Conservation (phyloP, 2,888 invertebrate species). For the Lepidocyrtoides sp. region DNA sequence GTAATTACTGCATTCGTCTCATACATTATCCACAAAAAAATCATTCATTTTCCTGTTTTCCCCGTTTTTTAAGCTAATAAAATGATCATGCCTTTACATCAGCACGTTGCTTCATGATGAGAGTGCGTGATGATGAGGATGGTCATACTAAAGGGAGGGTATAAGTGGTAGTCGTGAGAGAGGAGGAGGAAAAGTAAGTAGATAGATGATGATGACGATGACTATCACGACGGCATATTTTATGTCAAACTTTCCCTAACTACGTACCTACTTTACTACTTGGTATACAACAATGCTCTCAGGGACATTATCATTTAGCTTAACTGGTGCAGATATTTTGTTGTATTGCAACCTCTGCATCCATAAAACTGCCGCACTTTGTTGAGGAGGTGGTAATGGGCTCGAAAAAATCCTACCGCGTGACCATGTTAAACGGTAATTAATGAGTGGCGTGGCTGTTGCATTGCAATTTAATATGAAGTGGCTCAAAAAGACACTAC, state of each 20-base stretch:
- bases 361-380: no score
- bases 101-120: not conserved
- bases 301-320: not conserved
- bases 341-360: not conserved
- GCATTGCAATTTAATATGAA: no score
- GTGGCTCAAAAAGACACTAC: no score
- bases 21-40: slow-evolving; percentile 76
- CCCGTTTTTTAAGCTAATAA: slow-evolving; percentile 29
- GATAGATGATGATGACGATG: not conserved
- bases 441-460: slow-evolving; percentile 63
- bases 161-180: no score
- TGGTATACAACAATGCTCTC: slow-evolving; percentile 1
- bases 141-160: no score
- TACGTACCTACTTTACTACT: no score
- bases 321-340: not conserved
- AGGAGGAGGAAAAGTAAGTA: no score
- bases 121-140: not conserved
- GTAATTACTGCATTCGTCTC: slow-evolving; percentile 75
- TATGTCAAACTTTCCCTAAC: not conserved
- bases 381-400: not conserved
- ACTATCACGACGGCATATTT: not conserved
- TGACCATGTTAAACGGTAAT: slow-evolving; percentile 62
- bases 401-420: slow-evolving; percentile 15
- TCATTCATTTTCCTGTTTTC: slow-evolving; percentile 34
- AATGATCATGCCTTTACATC: slow-evolving; percentile 16